Evolutionary conservation across 2,113 vertebrate genomes (phyloP), one percentile per base, ranked within the genome.

Genomic region (Aphyosemion australe): DNA sequence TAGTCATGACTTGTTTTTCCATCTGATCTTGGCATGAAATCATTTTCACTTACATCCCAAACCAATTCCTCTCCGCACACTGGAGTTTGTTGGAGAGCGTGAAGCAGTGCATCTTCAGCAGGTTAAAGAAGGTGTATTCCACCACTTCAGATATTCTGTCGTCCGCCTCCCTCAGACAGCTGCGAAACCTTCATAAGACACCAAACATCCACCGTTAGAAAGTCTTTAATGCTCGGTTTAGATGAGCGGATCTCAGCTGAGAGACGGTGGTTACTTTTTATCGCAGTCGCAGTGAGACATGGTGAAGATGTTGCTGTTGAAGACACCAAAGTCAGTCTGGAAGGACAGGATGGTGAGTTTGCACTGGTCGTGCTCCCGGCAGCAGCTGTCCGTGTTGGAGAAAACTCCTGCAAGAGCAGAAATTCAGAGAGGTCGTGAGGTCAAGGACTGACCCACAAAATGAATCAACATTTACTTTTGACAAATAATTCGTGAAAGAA

Each of bases 211-310:
- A 6, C 1, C 15, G 15, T 45, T 45, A 45, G 12, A 45, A 16
- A 8, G 16, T 16, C 7, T 9, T 0, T 8, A n/a, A 16, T 6
- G 45, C 45, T 47, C 16, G 2, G 5, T 8, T 47, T 18, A 8
- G 45, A 5, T 6, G 4, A 45, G 12, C 14, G 11, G 12, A 16
- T 5, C 13, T 59, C 4, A 20, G 10, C 3, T 18, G 14, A 21
- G 19, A n/a, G 11, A 26, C 11, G 16, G 14, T 21, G 47, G 18
- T 61, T 85, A 95, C 95, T 87, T 95, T 74, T 89, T 72, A 21
- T 97, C 95, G 21, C 96, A 97, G 77, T 94, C 89, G 6, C 95
- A 98, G 85, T 96, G 95, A 19, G 95, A 98, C 61, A 97, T 76
- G 55, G 95, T 96, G 78, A 94, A 95, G 57, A 96, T 90, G 43